phyloP scores from a whole-genome alignment of 2,797 vertebrate species.

The Tarsius wallacei region DNA sequence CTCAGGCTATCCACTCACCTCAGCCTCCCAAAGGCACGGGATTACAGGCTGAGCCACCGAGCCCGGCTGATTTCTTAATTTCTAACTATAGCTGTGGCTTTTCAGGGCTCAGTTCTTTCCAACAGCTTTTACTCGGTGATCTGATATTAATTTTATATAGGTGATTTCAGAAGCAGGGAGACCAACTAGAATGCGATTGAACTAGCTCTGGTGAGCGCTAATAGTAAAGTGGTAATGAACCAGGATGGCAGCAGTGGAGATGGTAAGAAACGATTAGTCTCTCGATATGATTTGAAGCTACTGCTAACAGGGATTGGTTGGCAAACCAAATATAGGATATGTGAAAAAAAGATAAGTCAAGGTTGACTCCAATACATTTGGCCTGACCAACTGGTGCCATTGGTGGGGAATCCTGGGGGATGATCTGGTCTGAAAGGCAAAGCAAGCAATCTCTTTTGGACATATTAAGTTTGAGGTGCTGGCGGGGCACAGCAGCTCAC shows the following conservation, averaged over 20 bases:
- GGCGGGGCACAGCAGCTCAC: too few relatives aligned
- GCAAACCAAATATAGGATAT: background rate
- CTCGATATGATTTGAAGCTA: background rate
- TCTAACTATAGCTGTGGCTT: too few relatives aligned
- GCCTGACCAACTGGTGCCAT: background rate
- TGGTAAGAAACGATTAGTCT: conserved; percentile 36
- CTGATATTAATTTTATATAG: too few relatives aligned
- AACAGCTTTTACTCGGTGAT: too few relatives aligned
- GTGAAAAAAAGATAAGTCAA: conserved; percentile 19
- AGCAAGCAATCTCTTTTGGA: background rate
- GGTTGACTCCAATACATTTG: background rate
- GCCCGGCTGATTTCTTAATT: too few relatives aligned
- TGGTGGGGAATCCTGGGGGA: background rate
- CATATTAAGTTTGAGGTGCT: background rate
- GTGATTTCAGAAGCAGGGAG: background rate
- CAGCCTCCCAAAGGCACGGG: too few relatives aligned
- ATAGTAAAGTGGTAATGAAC: background rate
- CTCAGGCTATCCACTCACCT: too few relatives aligned
- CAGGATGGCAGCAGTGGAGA: background rate
- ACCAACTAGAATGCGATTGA: background rate
- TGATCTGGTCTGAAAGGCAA: background rate
- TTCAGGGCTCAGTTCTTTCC: too few relatives aligned
- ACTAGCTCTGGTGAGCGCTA: background rate
- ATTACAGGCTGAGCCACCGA: too few relatives aligned
- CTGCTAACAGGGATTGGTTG: background rate